These are phyloP conservation scores for Phylloscopus trochiloides DNA, from an alignment of 2,113 vertebrate species.

Conservation along the genomic window DNA sequence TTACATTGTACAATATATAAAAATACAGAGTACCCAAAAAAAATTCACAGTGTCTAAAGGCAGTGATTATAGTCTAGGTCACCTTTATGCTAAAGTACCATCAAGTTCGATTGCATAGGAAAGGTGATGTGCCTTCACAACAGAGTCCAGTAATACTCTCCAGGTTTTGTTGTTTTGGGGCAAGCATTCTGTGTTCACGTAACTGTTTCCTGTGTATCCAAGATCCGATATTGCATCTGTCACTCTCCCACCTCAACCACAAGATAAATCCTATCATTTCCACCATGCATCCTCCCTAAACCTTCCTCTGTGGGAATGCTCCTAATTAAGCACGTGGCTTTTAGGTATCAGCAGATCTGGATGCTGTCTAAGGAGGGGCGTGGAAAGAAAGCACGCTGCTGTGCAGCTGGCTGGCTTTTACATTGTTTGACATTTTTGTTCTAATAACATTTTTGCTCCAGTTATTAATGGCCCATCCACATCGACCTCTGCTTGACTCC, in stretches of 20 bases:
- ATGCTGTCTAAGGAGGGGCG: neutral
- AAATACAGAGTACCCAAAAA: constrained; percentile 89
- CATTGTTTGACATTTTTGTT: neutral
- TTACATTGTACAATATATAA: constrained; percentile 96
- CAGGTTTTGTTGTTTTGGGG: constrained; percentile 50
- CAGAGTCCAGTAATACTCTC: constrained; percentile 55
- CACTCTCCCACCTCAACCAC: neutral
- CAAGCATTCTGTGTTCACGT: neutral
- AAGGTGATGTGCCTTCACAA: constrained; percentile 76
- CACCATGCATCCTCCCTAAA: neutral
- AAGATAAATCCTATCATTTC: neutral
- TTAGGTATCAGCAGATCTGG: neutral
- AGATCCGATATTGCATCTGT: neutral
- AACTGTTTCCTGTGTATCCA: neutral
- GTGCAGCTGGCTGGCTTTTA: neutral
- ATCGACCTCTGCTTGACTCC: neutral
- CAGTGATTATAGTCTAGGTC: constrained; percentile 91
- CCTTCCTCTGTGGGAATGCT: neutral
- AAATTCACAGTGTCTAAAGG: constrained; percentile 97
- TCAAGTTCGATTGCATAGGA: constrained; percentile 91
- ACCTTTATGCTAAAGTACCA: constrained; percentile 85
- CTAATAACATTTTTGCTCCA: neutral
- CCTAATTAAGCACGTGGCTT: neutral
- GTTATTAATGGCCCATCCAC: neutral
- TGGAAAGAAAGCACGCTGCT: neutral